Conservation (phyloP, 2,888 invertebrate genomes). For the Amphipoea oculea region DNA sequence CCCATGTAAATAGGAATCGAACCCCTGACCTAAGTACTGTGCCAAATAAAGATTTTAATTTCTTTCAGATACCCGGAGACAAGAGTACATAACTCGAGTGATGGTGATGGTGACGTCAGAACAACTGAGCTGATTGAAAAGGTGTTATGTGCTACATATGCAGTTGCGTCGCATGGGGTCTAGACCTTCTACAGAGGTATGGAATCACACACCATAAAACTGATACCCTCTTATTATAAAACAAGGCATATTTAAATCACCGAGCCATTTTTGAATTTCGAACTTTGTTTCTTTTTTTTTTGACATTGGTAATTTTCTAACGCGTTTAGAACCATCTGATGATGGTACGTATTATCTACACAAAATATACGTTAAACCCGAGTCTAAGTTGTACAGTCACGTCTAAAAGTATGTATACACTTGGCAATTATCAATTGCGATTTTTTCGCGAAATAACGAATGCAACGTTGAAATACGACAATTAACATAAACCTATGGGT, state of each 20-base stretch:
- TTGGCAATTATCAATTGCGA: no score
- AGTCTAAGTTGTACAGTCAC: no score
- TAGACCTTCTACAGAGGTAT: constrained; percentile 82
- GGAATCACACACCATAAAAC: neutral
- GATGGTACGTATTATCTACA: neutral
- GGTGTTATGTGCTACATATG: constrained; percentile 81
- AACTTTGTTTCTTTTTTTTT: no score
- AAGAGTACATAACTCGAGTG: constrained; percentile 24
- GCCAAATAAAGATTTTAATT: neutral
- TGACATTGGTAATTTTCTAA: no score
- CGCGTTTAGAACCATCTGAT: no score
- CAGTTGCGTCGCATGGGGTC: constrained; percentile 76
- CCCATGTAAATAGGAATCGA: neutral
- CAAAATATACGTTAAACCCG: neutral
- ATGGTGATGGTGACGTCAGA: constrained; percentile 36
- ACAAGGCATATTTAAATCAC: neutral
- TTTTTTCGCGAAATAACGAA: no score
- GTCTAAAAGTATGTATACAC: no score
- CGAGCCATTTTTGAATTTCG: no score
- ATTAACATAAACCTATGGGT: no score
- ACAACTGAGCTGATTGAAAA: constrained; percentile 45
- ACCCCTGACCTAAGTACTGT: neutral
- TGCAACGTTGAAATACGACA: no score
- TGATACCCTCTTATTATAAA: neutral
- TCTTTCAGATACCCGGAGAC: constrained; percentile 31